Base-by-base conservation (phyloP, 92 coral and sea anemone genomes). In the Pocillopora grandis region DNA sequence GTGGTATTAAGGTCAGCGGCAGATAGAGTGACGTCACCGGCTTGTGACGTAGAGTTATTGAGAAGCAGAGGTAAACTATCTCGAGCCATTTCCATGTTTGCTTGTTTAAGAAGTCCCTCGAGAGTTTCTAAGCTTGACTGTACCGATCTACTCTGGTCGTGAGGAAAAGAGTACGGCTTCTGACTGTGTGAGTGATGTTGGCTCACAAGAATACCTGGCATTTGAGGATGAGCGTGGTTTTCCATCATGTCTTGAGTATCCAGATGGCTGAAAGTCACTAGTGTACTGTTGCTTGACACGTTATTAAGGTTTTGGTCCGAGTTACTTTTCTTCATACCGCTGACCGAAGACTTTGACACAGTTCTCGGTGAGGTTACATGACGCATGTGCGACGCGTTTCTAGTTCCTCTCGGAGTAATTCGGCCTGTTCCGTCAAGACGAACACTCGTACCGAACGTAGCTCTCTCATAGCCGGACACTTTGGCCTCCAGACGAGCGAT, bases 401-500 rank as follows among this genome's bases (percentile, higher is more conserved):
- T 87, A 10, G 85, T 71, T 17, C 81, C 77, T 56, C 72, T 74
- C 35, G 88, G 73, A 21, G 82, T 77, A 49, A 56, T 20, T 35
- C 88, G 78, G 36, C 88, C 89, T 10, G 88, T 56, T 36, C 86
- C 81, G 67, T 89, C 95, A 33, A 89, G 84, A 18, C 86, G 92
- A 17, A 84, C 85, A 61, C 88, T 87, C 21, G 92, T 37, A 58
- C 99, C 99, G 80, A 97, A 97, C 74, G 98, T 94, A 27, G 99
- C 99, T 62, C 99, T 91, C 79, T 97, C 99, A 85, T 97, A 97
- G 12, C 99, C 99, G 8, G 99, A 97, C 33, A 97, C 87, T 83
- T 95, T 94, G 49, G 99, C 99, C 86, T 94, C 98, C 27, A 97
- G 86, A 58, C 99, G 87, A 13, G 99, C 93, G 15, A 97, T 89